Evolutionary conservation across 2,888 invertebrate species (phyloP).

Genomic region (Nomada flava): DNA sequence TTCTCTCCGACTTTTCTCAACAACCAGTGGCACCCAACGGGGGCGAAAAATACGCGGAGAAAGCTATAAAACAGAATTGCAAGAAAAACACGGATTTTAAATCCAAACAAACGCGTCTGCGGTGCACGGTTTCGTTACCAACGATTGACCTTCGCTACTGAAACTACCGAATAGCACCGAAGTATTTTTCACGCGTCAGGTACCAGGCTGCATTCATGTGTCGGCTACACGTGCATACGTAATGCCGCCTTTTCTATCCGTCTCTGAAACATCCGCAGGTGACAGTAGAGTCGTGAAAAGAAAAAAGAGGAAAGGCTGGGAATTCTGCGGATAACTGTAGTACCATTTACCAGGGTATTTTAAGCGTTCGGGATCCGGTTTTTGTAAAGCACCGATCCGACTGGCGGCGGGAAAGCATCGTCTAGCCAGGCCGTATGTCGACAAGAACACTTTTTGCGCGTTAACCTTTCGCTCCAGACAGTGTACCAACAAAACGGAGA

Average conservation of each 20-base stretch:
- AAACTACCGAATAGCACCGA: background rate
- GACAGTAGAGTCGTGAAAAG: background rate
- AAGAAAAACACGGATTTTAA: slow-evolving; percentile 13
- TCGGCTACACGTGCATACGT: no score
- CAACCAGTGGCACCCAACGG: background rate
- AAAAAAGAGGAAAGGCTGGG: background rate
- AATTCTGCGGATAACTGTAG: background rate
- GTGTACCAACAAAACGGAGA: slow-evolving; percentile 78
- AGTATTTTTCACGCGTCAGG: background rate
- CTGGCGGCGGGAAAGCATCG: background rate
- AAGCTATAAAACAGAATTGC: slow-evolving; percentile 22
- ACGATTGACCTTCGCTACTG: background rate
- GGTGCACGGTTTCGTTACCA: background rate
- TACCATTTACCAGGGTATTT: slow-evolving; percentile 3
- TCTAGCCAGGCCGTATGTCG: slow-evolving; percentile 24
- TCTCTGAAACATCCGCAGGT: background rate
- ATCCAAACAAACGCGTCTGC: slow-evolving; percentile 28
- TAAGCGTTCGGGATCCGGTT: slow-evolving; percentile 6
- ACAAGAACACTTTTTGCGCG: slow-evolving; percentile 55
- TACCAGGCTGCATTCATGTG: no score
- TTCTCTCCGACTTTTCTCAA: background rate
- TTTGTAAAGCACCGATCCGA: slow-evolving; percentile 4
- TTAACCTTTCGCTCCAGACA: slow-evolving; percentile 63
- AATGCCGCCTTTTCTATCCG: background rate
- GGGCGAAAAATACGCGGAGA: background rate